phyloP scores from a whole-genome alignment of 2,888 invertebrate species.

The Epicampocera succincta region DNA sequence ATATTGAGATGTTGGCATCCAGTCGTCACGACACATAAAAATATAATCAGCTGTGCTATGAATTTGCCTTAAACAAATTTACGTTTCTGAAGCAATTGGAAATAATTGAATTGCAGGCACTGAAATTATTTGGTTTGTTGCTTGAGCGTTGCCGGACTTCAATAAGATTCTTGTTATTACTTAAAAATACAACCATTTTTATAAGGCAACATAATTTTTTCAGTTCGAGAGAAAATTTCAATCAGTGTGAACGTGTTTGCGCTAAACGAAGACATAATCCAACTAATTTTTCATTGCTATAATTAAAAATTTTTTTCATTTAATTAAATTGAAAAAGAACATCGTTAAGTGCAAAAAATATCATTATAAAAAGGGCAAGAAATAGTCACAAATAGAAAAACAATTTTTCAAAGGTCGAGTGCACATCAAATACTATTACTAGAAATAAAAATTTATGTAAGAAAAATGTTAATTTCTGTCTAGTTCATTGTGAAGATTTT shows the following conservation, averaged over 20 bases:
- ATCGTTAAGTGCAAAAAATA: conserved; percentile 47
- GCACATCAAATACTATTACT: conserved; percentile 28
- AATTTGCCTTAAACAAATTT: too few relatives aligned
- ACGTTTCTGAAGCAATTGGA: too few relatives aligned
- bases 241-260: conserved; percentile 49
- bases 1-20: too few relatives aligned
- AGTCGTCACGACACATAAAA: too few relatives aligned
- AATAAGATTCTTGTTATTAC: conserved; percentile 10
- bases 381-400: conserved; percentile 45
- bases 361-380: conserved; percentile 54
- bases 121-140: not conserved
- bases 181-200: conserved; percentile 11
- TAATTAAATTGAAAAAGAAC: conserved; percentile 33
- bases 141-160: conserved; percentile 12
- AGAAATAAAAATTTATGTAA: conserved; percentile 37
- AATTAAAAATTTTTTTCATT: conserved; percentile 59
- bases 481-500: not conserved
- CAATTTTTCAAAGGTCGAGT: conserved; percentile 24
- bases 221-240: conserved; percentile 60
- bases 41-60: too few relatives aligned
- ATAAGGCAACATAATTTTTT: conserved; percentile 40
- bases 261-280: conserved; percentile 20
- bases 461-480: conserved; percentile 4
- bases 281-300: conserved; percentile 49
- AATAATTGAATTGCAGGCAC: not conserved